Percentiles rank a stretch among this genome's conserved stretches.
These are phyloP conservation scores for Cosmopolites sordidus DNA, from an alignment of 2,888 invertebrate genomes.

Conservation along the genomic window DNA sequence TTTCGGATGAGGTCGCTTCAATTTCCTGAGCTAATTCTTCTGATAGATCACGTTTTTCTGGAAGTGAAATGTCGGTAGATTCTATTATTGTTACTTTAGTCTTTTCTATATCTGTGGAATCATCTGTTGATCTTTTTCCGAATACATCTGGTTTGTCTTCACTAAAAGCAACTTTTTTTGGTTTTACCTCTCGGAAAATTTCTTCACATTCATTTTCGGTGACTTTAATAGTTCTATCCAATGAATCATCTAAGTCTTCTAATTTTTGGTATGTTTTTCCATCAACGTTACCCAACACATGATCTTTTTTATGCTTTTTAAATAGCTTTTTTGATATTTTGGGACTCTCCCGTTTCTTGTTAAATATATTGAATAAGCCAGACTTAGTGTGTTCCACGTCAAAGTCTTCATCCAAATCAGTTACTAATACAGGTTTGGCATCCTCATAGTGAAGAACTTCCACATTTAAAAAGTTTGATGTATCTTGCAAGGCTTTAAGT, in stretches of 20 bases:
- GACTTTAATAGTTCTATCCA: conserved; percentile 15
- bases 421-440: conserved; percentile 32
- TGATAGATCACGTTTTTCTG: neutral
- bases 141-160: conserved; percentile 12
- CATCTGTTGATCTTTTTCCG: conserved; percentile 16
- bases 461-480: conserved; percentile 32
- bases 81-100: conserved; percentile 3
- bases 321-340: conserved; percentile 30
- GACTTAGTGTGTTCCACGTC: conserved; percentile 29
- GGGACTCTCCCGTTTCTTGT: conserved; percentile 33
- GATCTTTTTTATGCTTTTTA: conserved; percentile 32
- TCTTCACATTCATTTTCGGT: conserved; percentile 4
- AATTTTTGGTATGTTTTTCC: conserved; percentile 33
- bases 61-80: conserved; percentile 5
- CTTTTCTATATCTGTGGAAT: conserved; percentile 7
- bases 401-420: conserved; percentile 33
- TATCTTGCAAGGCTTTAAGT: conserved; percentile 30
- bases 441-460: conserved; percentile 40
- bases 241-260: conserved; percentile 23
- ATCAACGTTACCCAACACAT: conserved; percentile 28
- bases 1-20: conserved; percentile 5
- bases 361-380: conserved; percentile 35
- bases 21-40: conserved; percentile 4
- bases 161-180: conserved; percentile 25
- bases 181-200: conserved; percentile 15